These are phyloP conservation scores for Leucopternis melanops DNA, from an alignment of 2,113 vertebrate species.

Conservation along the genomic window DNA sequence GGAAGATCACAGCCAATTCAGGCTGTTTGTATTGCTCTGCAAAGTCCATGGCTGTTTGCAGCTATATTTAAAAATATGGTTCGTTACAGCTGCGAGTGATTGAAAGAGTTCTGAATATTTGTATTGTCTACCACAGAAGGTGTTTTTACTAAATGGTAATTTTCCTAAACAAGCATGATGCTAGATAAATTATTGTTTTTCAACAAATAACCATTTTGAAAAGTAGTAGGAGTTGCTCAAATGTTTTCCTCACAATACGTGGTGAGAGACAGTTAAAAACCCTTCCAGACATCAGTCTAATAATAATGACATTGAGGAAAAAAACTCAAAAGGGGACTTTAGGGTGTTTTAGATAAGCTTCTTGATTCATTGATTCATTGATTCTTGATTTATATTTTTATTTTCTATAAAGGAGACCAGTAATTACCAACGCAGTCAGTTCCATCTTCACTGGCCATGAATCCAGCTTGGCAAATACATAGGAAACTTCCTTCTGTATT, in stretches of 20 bases:
- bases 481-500: slow-evolving; percentile 89
- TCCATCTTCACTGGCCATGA: slow-evolving; percentile 77
- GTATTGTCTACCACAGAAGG: neutral
- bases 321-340: neutral
- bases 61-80: neutral
- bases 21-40: neutral
- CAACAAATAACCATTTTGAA: neutral
- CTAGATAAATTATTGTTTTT: neutral
- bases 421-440: slow-evolving; percentile 81
- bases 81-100: neutral
- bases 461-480: slow-evolving; percentile 84
- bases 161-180: neutral
- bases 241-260: neutral
- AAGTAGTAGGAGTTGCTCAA: neutral
- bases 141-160: neutral
- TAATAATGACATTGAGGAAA: neutral
- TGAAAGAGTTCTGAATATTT: neutral
- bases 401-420: neutral
- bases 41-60: neutral
- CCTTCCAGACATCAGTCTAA: neutral
- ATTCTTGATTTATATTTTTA: neutral
- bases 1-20: neutral
- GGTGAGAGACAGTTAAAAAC: neutral
- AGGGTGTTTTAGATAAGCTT: neutral
- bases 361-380: neutral